These are phyloP conservation scores for Falco rusticolus DNA, from an alignment of 2,797 vertebrate genomes.

Conservation along the genomic window DNA sequence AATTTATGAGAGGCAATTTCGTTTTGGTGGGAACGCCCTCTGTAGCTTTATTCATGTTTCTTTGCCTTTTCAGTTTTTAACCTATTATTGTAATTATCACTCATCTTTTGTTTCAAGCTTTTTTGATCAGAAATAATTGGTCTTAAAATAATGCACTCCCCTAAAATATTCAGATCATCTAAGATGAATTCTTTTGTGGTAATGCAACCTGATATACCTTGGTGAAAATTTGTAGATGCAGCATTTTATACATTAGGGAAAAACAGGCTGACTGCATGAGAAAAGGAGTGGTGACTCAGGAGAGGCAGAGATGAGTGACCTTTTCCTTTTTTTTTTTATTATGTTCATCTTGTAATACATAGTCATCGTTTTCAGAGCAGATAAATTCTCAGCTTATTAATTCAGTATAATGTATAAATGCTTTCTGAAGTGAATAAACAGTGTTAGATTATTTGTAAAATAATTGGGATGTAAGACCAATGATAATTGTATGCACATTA, in stretches of 20 bases:
- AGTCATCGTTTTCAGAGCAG: slow-evolving; percentile 1
- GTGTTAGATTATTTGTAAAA: neutral
- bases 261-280: slow-evolving; percentile 5
- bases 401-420: neutral
- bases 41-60: slow-evolving; percentile 47
- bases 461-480: neutral
- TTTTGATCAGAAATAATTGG: slow-evolving; percentile 31
- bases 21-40: slow-evolving; percentile 25
- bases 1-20: slow-evolving; percentile 52
- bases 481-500: neutral
- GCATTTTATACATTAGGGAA: slow-evolving; percentile 18
- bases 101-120: neutral
- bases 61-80: slow-evolving; percentile 31
- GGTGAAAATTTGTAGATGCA: neutral
- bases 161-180: neutral
- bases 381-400: neutral
- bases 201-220: slow-evolving; percentile 12
- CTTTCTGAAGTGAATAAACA: neutral
- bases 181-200: slow-evolving; percentile 2
- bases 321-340: slow-evolving; percentile 38
- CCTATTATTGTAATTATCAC: slow-evolving; percentile 41
- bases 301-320: neutral
- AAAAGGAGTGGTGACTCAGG: slow-evolving; percentile 17
- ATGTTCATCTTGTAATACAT: neutral
- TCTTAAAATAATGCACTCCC: slow-evolving; percentile 30